Evolutionary conservation across 1,140 invertebrate genomes (phyloP).

Genomic region (Drosophila seguyi): DNA sequence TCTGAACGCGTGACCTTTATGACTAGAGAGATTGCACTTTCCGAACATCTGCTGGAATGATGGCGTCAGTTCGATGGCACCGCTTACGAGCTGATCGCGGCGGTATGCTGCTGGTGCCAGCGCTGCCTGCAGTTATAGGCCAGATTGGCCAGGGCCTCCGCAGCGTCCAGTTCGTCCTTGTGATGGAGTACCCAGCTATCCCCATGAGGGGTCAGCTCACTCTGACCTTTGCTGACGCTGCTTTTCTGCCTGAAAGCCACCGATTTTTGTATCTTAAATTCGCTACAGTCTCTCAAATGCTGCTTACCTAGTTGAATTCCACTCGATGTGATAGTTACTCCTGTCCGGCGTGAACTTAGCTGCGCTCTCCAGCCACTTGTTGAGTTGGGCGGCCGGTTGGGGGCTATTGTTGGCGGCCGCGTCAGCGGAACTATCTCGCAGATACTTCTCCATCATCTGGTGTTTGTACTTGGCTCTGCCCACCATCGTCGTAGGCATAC

Average conservation of each 20-base stretch:
- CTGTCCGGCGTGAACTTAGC: conserved; percentile 89
- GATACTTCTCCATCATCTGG: conserved; percentile 87
- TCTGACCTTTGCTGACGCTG: conserved; percentile 18
- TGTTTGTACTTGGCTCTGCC: conserved; percentile 86
- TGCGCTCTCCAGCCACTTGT: conserved; percentile 90
- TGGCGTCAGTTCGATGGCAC: conserved; percentile 50
- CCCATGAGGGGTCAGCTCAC: conserved; percentile 32
- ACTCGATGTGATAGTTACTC: conserved; percentile 88
- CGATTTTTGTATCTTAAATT: too few species aligned
- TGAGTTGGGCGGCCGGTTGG: conserved; percentile 81
- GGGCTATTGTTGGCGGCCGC: background rate
- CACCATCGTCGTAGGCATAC: conserved; percentile 40
- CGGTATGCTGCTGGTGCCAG: conserved; percentile 45
- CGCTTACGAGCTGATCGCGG: conserved; percentile 63
- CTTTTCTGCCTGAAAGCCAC: conserved; percentile 51
- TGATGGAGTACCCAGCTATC: conserved; percentile 86
- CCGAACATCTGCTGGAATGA: conserved; percentile 79
- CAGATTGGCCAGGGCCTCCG: conserved; percentile 87
- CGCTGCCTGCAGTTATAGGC: conserved; percentile 82
- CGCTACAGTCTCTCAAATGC: background rate
- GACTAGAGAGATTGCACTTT: conserved; percentile 85
- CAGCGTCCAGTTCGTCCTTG: conserved; percentile 89
- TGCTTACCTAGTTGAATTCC: conserved; percentile 85
- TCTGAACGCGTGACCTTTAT: conserved; percentile 1
- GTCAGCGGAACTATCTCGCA: conserved; percentile 70